Percentiles rank a stretch among this genome's conserved stretches.
Conservation (phyloP, 2,113 vertebrate genomes). For the Mungos mungo region DNA sequence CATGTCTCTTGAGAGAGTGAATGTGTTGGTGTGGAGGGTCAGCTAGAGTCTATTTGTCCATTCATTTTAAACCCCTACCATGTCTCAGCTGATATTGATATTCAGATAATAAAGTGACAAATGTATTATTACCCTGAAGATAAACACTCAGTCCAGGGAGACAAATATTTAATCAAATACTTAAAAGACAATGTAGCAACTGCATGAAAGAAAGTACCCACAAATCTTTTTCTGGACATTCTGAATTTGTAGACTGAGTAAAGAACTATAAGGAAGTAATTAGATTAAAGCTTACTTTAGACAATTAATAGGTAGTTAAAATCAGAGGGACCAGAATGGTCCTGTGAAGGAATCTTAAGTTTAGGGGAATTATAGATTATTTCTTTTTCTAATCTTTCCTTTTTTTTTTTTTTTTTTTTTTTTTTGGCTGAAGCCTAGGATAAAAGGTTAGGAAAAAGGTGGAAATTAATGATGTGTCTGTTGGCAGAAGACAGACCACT, state of each 20-base stretch:
- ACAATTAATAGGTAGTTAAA: neutral
- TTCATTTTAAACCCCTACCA: neutral
- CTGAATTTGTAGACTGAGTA: neutral
- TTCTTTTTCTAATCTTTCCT: neutral
- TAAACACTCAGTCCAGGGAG: neutral
- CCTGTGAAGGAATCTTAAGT: neutral
- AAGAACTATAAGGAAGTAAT: neutral
- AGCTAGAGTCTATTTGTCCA: neutral
- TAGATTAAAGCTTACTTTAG: neutral
- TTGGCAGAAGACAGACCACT: neutral
- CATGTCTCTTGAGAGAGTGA: neutral
- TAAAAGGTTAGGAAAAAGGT: neutral
- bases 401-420: neutral
- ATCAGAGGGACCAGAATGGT: neutral
- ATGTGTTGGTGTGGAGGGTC: neutral
- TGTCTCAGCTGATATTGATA: neutral
- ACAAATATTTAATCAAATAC: neutral
- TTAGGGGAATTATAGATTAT: neutral
- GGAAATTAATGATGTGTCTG: neutral
- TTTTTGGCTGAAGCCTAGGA: neutral
- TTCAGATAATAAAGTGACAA: neutral
- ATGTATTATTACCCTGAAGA: neutral
- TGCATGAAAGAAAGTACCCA: neutral
- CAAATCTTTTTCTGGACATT: neutral
- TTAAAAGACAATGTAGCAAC: neutral